Percentiles rank a stretch among this genome's conserved stretches.
Conservation (phyloP, 2,888 invertebrate genomes). For the Glyphotaelius pellucidus region DNA sequence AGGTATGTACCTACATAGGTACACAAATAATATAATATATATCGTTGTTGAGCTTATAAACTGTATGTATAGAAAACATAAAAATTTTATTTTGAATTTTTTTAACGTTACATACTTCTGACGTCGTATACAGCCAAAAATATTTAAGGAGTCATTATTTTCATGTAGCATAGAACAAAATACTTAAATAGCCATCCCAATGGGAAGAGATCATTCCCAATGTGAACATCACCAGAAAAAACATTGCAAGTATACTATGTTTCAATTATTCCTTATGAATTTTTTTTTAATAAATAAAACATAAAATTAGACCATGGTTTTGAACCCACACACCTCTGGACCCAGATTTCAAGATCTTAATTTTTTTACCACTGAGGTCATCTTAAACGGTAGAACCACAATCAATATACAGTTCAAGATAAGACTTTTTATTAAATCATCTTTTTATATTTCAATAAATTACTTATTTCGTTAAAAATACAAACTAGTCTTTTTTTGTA, state of each 20-base stretch:
- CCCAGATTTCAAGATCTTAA: background rate
- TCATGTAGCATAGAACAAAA: background rate
- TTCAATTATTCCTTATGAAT: background rate
- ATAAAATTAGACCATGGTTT: background rate
- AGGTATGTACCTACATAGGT: background rate
- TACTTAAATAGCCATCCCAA: background rate
- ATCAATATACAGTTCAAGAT: background rate
- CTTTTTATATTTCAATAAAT: background rate
- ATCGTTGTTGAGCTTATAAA: constrained; percentile 65
- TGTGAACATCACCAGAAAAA: too few species aligned
- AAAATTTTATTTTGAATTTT: background rate
- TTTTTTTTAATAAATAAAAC: too few species aligned
- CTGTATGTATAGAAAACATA: constrained; percentile 40
- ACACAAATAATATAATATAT: constrained; percentile 23
- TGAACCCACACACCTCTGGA: background rate
- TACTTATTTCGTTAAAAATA: background rate
- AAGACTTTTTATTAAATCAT: background rate
- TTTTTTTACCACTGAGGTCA: background rate
- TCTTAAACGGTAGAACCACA: background rate
- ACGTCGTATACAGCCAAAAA: background rate
- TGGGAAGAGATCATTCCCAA: too few species aligned
- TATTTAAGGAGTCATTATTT: background rate
- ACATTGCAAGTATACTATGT: background rate
- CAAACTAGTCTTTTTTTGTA: background rate
- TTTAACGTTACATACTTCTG: background rate